Percentiles rank a stretch among this genome's conserved stretches.
phyloP scores from a whole-genome alignment of 2,113 vertebrate genomes.

The Salvelinus fontinalis region DNA sequence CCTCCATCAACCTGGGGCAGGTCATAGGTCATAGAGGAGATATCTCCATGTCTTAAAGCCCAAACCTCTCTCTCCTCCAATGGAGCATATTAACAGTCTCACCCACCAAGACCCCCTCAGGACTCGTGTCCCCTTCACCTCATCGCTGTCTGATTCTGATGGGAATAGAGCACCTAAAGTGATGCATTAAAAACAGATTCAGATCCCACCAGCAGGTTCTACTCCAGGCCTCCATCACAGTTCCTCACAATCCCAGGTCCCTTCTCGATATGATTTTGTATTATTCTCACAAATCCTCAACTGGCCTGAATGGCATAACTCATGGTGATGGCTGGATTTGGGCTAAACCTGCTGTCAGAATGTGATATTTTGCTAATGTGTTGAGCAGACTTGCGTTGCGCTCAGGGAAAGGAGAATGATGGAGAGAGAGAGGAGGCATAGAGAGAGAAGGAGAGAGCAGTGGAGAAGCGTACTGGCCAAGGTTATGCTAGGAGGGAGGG shows the following conservation, averaged over 20 bases:
- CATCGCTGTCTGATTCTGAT: constrained; percentile 2
- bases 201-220: constrained; percentile 8
- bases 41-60: constrained; percentile 9
- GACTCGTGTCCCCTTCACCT: constrained; percentile 17
- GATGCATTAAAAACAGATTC: neutral
- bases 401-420: neutral
- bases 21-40: neutral
- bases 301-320: constrained; percentile 58
- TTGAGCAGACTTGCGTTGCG: constrained; percentile 46
- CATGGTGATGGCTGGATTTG: constrained; percentile 65
- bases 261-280: constrained; percentile 55
- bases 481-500: no score
- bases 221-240: constrained; percentile 31
- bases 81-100: neutral
- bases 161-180: neutral
- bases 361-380: constrained; percentile 59
- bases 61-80: neutral
- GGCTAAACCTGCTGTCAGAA: constrained; percentile 63
- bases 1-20: neutral
- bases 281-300: constrained; percentile 51
- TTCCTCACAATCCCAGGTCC: constrained; percentile 30
- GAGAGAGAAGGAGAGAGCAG: neutral
- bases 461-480: neutral
- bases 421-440: no score
- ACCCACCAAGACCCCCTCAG: neutral